Base-by-base conservation (phyloP, 2,113 vertebrate species). In the Peromyscus maniculatus region DNA sequence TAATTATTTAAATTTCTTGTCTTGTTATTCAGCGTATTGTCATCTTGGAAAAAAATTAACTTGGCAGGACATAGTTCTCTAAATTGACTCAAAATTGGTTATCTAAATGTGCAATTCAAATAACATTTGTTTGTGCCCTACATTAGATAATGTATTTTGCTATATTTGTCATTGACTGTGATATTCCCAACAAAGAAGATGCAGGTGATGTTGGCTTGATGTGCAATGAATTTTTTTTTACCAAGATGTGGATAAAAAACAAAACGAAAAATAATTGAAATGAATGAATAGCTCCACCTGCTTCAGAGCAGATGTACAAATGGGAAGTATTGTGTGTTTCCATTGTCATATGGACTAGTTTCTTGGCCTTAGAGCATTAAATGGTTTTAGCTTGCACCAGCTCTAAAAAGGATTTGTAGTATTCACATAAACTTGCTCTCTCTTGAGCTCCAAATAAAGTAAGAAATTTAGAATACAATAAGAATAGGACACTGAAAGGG, bases 181-280 rank as follows among this genome's bases (percentile, higher is more conserved):
- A 66, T 92, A 91, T 89, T 90, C 22, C 31, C 74, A 89, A 92
- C 71, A 96, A 94, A 91, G 84, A 87, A 94, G 95, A 95, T 89
- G 89, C 86, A 97, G 88, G 72, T 97, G 80, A 92, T 97, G 69
- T 75, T 97, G 95, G 86, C 94, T 95, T 96, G n/a, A 21, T 96
- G 8, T 96, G 16, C 6, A 36, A 3, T 84, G 15, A 43, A 84
- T 89, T 97, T 91, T 94, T 31, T 88, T 46, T 16, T 22, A 86
- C 26, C 78, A 91, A 39, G 17, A 97, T 71, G 10, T 95, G 12
- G 28, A 79, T 96, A 74, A 78, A 71, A 95, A 96, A 86, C 64
- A 71, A 71, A 89, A 78, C 43, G 46, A 95, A 93, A 75, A n/a
- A 69, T 90, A 49, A 75, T 92, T 69, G 46, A 69, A 78, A 64